phyloP scores from a whole-genome alignment of 2,797 vertebrate genomes.

The Lateolabrax maculatus region DNA sequence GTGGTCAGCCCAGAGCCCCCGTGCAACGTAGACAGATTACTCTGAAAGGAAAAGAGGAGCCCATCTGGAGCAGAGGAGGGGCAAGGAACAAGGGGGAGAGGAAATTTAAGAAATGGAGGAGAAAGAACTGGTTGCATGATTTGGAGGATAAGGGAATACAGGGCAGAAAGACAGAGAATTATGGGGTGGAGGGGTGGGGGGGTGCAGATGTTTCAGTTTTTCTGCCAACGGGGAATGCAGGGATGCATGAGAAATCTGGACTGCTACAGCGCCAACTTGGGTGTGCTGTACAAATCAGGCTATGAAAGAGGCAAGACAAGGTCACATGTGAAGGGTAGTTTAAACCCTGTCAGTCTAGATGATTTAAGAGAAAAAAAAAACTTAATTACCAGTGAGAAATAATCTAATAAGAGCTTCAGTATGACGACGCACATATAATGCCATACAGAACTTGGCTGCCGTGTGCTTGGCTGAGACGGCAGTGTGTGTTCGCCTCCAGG shows the following conservation, averaged over 20 bases:
- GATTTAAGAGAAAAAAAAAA: constrained; percentile 5
- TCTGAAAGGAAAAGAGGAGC: constrained; percentile 55
- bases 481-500: background rate
- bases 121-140: constrained; percentile 52
- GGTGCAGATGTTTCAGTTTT: constrained; percentile 58
- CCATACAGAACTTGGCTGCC: constrained; percentile 3
- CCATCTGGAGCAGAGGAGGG: constrained; percentile 66
- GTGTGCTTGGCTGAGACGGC: background rate
- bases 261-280: background rate
- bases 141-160: constrained; percentile 41
- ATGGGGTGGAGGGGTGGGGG: background rate
- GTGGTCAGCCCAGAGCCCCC: constrained; percentile 65
- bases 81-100: constrained; percentile 21
- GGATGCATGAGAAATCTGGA: constrained; percentile 37
- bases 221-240: constrained; percentile 45
- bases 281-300: constrained; percentile 35
- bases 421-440: constrained; percentile 3
- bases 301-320: constrained; percentile 13
- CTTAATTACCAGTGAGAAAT: constrained; percentile 6
- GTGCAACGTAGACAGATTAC: constrained; percentile 59
- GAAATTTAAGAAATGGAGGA: constrained; percentile 61
- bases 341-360: constrained; percentile 11
- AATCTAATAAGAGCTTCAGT: constrained; percentile 8
- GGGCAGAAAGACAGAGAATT: constrained; percentile 31
- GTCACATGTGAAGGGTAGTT: constrained; percentile 9